phyloP scores from a whole-genome alignment of 2,797 vertebrate genomes.

The Anniella stebbinsi region DNA sequence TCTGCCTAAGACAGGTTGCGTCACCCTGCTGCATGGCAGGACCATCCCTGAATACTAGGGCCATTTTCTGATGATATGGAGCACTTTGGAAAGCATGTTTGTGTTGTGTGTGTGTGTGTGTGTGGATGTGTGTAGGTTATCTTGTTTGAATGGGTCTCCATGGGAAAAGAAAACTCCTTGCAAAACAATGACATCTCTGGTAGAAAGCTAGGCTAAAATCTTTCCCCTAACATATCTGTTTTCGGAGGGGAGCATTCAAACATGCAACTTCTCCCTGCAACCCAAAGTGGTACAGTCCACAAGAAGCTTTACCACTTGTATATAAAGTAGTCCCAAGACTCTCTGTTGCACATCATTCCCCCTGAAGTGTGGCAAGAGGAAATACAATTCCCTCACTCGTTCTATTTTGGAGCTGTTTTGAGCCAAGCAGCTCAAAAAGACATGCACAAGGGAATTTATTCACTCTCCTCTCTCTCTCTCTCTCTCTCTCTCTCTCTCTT shows the following conservation, averaged over 20 bases:
- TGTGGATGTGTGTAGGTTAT: no score
- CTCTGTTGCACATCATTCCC: neutral
- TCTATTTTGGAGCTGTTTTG: constrained; percentile 46
- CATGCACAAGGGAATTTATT: neutral
- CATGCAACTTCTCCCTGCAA: neutral
- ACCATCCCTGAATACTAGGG: neutral
- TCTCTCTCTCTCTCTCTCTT: constrained; percentile 10
- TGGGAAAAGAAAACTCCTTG: neutral
- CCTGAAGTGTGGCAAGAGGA: neutral
- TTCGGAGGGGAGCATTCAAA: neutral
- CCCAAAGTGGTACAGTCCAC: neutral
- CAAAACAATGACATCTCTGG: neutral
- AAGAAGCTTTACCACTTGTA: neutral
- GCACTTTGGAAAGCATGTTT: neutral
- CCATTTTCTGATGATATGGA: neutral
- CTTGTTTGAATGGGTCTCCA: neutral
- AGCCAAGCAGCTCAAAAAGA: neutral
- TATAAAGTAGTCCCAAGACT: neutral
- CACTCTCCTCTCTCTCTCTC: constrained; percentile 2
- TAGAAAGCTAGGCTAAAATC: neutral
- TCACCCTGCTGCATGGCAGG: neutral
- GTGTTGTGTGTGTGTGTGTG: no score
- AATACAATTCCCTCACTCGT: neutral
- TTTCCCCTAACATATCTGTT: neutral
- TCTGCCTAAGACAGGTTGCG: neutral